Evolutionary conservation across 1,140 invertebrate genomes (phyloP).

Genomic region (Nephotettix cincticeps): DNA sequence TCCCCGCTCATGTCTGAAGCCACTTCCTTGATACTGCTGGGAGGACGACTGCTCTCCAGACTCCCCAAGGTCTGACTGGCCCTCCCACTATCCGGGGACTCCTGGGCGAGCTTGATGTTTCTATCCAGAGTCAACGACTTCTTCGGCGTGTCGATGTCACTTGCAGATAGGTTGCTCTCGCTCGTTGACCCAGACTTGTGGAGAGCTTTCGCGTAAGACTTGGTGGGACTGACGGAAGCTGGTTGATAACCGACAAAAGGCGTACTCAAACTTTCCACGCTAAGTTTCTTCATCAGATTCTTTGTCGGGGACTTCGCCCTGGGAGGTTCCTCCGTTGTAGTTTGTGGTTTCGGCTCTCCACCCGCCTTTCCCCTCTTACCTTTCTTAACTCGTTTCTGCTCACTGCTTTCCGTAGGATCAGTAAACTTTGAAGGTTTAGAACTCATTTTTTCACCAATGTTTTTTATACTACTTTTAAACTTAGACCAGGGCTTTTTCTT

Average conservation of each 20-base stretch:
- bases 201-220: conserved; percentile 40
- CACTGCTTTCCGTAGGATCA: background rate
- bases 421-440: background rate
- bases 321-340: background rate
- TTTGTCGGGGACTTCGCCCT: background rate
- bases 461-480: background rate
- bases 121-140: conserved; percentile 6
- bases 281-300: background rate
- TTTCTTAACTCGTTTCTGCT: background rate
- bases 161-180: conserved; percentile 23
- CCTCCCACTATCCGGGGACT: conserved; percentile 1
- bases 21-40: background rate
- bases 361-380: background rate
- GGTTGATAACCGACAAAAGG: conserved; percentile 47
- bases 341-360: background rate
- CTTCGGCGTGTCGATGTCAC: conserved; percentile 18
- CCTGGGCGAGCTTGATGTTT: background rate
- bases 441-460: background rate
- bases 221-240: conserved; percentile 45
- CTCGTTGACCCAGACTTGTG: conserved; percentile 44
- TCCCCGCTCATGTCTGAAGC: background rate
- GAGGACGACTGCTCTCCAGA: conserved; percentile 22
- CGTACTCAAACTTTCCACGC: background rate
- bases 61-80: conserved; percentile 13
- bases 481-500: conserved; percentile 14